Evolutionary conservation across 2,797 vertebrate species (phyloP).

Genomic region (Cephalopachus bancanus): DNA sequence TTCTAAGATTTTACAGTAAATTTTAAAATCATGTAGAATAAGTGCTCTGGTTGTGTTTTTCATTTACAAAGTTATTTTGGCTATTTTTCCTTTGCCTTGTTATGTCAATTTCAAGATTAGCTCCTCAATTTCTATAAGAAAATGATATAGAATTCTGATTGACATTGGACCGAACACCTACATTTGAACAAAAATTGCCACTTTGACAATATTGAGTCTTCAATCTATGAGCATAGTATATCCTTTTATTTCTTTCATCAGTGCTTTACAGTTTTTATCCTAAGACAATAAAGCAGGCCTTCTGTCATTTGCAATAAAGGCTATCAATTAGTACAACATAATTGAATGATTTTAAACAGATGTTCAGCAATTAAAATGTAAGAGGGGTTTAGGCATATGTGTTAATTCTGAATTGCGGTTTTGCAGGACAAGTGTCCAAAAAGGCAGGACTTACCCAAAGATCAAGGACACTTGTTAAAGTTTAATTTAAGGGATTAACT

Average conservation of each 20-base stretch:
- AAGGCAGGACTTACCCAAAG: background rate
- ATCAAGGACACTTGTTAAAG: background rate
- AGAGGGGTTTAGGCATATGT: background rate
- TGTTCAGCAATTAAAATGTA: background rate
- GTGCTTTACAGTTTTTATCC: background rate
- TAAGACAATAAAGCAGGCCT: background rate
- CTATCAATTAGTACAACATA: background rate
- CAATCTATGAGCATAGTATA: background rate
- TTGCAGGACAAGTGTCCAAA: background rate
- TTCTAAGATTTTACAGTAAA: background rate
- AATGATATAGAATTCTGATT: background rate
- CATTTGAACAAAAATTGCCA: background rate
- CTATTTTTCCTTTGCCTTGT: background rate
- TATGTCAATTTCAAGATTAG: background rate
- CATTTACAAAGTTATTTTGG: background rate
- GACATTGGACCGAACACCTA: background rate
- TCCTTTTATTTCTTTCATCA: background rate
- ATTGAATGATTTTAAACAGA: background rate
- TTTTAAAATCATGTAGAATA: background rate
- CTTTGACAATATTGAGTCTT: background rate
- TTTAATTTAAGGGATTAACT: background rate
- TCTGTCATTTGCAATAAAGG: background rate
- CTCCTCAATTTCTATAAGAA: background rate
- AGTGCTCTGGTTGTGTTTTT: background rate
- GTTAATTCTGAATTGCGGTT: background rate